Base-by-base conservation (phyloP, 1,140 invertebrate species). In the Drosophila truncata region DNA sequence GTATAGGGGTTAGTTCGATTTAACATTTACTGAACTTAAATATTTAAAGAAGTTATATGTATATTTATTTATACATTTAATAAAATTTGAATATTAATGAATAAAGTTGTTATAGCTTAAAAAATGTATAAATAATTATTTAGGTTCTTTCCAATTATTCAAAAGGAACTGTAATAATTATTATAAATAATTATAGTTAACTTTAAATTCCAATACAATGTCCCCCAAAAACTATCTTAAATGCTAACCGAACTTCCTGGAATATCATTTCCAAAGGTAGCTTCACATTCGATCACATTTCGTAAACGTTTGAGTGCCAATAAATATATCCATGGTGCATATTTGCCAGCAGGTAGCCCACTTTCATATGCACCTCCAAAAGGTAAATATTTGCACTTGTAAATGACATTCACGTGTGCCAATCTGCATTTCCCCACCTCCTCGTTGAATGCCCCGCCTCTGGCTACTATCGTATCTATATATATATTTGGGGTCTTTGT, bases 371-470 rank as follows among this genome's bases (percentile, higher is more conserved):
- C 59, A 63, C 71, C 81, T 72, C 55, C 69, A 79, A 81, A 55
- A 74, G 73, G 84, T 90, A 90, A 88, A 88, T 81, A 81, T 88
- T 88, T 90, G 85, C 84, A 75, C 78, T 85, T 90, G 84, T 90
- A 88, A 88, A 88, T 88, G 84, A 88, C 84, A 84, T 88, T 90
- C 84, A 84, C 82, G 73, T 87, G 71, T 63, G 75, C 65, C 29
- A 47, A 55, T 76, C 58, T 47, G 23, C 41, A 18, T 8, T 4
- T 23, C 49, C 42, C 33, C 41, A 52, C 44, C 60, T 23, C 20
- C n/a, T n/a, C n/a, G n/a, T n/a, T n/a, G n/a, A n/a, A n/a, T n/a
- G n/a, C n/a, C n/a, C 33, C 41, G 58, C 44, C 60, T 23, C 20
- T 62, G 31, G 41, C 31, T 29, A 31, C 23, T 14, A 33, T 14